Conservation (phyloP, 2,888 invertebrate genomes). For the Troides aeacus region DNA sequence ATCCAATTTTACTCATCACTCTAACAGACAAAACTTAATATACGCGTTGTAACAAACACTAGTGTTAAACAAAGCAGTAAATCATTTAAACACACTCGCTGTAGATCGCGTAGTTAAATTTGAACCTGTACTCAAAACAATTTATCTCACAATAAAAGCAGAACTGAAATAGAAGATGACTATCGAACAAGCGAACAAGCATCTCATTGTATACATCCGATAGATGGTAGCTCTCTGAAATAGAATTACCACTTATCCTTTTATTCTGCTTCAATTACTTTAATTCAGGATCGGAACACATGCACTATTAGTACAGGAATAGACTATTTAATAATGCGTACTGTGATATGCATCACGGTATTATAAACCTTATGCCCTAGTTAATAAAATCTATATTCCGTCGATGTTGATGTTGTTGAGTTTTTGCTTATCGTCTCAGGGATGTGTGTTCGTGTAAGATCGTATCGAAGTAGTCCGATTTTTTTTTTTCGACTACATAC, state of each 20-base stretch:
- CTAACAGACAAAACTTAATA: no score
- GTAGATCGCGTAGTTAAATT: conserved; percentile 4
- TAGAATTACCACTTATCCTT: conserved; percentile 28
- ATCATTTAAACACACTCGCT: no score
- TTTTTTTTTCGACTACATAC: conserved; percentile 24
- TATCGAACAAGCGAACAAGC: conserved; percentile 12
- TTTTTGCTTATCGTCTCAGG: conserved; percentile 23
- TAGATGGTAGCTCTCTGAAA: conserved; percentile 21
- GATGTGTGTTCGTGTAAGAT: conserved; percentile 30
- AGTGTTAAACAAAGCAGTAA: no score
- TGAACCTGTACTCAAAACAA: conserved; percentile 9
- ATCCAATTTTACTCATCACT: no score
- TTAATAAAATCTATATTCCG: background rate
- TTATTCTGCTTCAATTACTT: conserved; percentile 38
- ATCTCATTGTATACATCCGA: background rate
- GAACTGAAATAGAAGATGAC: conserved; percentile 14
- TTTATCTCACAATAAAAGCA: conserved; percentile 11
- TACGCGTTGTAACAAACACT: no score
- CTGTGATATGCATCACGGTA: background rate
- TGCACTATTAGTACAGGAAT: conserved; percentile 34
- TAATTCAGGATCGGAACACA: conserved; percentile 38
- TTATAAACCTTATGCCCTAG: background rate
- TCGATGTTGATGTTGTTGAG: conserved; percentile 13
- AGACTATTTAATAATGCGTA: conserved; percentile 28
- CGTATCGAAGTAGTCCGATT: conserved; percentile 31